Base-by-base conservation (phyloP, 1,140 invertebrate genomes). In the Cotesia typhae region DNA sequence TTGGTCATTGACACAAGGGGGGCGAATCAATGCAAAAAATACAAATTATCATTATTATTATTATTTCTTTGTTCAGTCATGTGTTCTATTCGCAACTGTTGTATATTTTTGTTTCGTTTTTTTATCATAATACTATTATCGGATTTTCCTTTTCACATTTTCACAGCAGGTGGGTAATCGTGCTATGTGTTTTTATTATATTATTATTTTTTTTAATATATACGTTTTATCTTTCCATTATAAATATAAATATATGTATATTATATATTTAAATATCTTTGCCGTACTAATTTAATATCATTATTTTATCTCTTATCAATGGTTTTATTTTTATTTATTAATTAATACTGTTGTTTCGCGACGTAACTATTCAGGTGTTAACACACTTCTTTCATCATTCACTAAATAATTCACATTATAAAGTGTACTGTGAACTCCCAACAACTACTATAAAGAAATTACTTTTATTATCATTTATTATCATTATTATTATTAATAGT, bases 171-270 rank as follows among this genome's bases (percentile, higher is more conserved):
- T 47, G 36, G 38, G 17, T 41, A 65, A 65, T 65, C 63, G 63
- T 65, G 63, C 36, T 61, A 61, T 28, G 59, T 6, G 20, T 61
- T 61, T 47, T 9, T 47, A 47, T 47, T 47, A 47, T 7, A 47
- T 47, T 47, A 47, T 47, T 47, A 47, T 47, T 47, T 47, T 47
- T 47, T 47, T 75, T 66, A 53, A 77, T 67, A 74, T 72, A 74
- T 69, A 70, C 47, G 52, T 73, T 73, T 70, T 70, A 74, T 76
- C 73, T 74, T 77, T 71, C 71, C 73, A 66, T 77, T 76, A 77
- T 77, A 77, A 77, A 77, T 76, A 77, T 76, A 76, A 73, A 77
- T 71, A 64, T 71, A 63, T 70, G 60, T 47, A 47, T 47, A 47
- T 47, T 70, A 71, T 65, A 71, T 71, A 71, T 59, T 72, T 72